Conservation (phyloP, 2,113 vertebrate genomes). For the Hippopotamus amphibius region DNA sequence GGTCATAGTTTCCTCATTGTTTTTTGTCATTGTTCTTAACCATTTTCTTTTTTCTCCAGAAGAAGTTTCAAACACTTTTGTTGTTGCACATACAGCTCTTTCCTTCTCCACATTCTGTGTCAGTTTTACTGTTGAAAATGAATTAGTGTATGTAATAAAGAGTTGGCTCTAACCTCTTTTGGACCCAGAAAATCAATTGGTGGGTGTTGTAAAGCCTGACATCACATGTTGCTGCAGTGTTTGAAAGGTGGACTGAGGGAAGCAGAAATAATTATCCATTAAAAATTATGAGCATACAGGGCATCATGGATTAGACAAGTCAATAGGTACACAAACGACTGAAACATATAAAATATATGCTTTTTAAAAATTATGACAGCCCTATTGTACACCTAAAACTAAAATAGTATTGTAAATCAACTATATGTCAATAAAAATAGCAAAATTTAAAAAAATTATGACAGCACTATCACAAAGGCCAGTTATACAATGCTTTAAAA, state of each 20-base stretch:
- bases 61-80: background rate
- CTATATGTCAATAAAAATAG: background rate
- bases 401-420: background rate
- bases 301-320: background rate
- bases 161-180: background rate
- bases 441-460: background rate
- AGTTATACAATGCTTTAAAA: background rate
- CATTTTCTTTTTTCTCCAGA: background rate
- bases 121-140: background rate
- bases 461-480: background rate
- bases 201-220: background rate
- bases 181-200: background rate
- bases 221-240: background rate
- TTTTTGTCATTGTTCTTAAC: background rate
- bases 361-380: background rate
- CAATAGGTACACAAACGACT: background rate
- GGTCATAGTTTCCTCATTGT: background rate
- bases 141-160: background rate
- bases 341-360: background rate
- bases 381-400: background rate
- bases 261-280: background rate
- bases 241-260: background rate
- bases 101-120: background rate
- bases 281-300: background rate
- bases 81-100: background rate